phyloP scores from a whole-genome alignment of 2,797 vertebrate species.

The Malurus leucopterus region DNA sequence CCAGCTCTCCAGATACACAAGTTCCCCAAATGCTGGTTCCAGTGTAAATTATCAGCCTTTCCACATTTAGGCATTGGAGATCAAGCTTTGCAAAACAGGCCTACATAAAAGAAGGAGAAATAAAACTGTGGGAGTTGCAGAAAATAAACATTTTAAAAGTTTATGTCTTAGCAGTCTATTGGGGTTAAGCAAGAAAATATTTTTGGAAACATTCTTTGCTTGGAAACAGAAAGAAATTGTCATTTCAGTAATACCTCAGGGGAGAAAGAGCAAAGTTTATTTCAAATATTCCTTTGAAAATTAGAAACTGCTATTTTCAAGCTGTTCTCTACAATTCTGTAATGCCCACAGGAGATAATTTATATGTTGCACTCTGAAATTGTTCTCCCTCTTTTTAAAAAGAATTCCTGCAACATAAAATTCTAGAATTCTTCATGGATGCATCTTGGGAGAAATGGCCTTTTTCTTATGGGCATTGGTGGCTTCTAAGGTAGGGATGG shows the following conservation, averaged over 20 bases:
- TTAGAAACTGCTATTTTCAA: not conserved
- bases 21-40: not conserved
- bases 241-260: not conserved
- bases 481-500: not conserved
- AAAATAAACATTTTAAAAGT: not conserved
- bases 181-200: not conserved
- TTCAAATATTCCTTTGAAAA: constrained; percentile 12
- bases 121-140: not conserved
- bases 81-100: not conserved
- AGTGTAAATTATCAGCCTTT: constrained; percentile 30
- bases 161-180: not conserved
- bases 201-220: constrained; percentile 9
- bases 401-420: not conserved
- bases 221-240: not conserved
- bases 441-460: not conserved
- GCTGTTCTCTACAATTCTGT: not conserved
- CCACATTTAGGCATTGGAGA: constrained; percentile 25
- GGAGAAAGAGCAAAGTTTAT: not conserved
- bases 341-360: not conserved
- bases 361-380: not conserved
- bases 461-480: not conserved
- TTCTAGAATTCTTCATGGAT: not conserved
- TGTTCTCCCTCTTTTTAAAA: not conserved
- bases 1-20: not conserved
- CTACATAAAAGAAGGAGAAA: not conserved